Evolutionary conservation across 2,888 invertebrate species (phyloP).

Genomic region (Sphaeridia pumilis): DNA sequence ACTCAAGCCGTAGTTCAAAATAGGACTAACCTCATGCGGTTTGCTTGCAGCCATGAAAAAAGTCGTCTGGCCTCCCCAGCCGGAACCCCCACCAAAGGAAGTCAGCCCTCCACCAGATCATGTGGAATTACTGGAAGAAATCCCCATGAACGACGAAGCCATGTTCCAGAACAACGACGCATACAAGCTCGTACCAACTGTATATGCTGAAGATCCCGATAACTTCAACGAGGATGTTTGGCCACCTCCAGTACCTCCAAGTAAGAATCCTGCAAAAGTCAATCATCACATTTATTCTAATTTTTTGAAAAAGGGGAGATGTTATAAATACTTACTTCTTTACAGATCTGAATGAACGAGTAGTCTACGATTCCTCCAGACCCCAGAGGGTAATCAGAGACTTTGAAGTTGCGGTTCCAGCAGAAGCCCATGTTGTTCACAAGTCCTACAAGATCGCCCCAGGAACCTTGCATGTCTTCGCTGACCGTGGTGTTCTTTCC

Average conservation of each 20-base stretch:
- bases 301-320: constrained; percentile 1
- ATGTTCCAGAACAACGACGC: constrained; percentile 23
- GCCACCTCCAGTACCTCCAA: constrained; percentile 32
- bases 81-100: constrained; percentile 20
- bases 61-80: constrained; percentile 33
- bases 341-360: constrained; percentile 30
- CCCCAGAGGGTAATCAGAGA: constrained; percentile 32
- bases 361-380: constrained; percentile 27
- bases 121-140: constrained; percentile 27
- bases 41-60: too few relatives aligned
- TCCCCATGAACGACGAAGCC: constrained; percentile 31
- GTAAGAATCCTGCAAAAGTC: constrained; percentile 8
- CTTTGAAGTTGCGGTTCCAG: constrained; percentile 14
- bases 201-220: constrained; percentile 35
- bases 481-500: constrained; percentile 30
- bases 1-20: too few relatives aligned
- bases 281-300: not conserved
- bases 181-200: constrained; percentile 33
- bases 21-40: too few relatives aligned
- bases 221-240: constrained; percentile 28
- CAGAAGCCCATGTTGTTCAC: constrained; percentile 10
- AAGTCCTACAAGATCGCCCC: constrained; percentile 33
- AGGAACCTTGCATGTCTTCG: constrained; percentile 34
- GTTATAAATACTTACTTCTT: not conserved
- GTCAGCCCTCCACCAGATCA: constrained; percentile 20